Conservation (phyloP, 2,797 vertebrate species). For the Gorsachius magnificus region DNA sequence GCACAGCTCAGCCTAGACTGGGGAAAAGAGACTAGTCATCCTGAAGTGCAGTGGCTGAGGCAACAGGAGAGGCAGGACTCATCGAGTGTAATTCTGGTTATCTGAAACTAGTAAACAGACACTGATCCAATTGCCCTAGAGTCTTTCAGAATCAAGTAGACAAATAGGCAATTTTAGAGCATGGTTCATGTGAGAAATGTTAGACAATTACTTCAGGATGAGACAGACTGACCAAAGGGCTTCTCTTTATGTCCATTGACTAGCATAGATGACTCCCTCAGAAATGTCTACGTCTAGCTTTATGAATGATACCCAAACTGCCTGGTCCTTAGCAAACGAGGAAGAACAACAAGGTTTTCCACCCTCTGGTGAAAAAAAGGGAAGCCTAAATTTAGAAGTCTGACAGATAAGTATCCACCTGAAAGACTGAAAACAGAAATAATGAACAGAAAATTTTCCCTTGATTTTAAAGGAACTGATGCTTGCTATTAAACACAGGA, state of each 20-base stretch:
- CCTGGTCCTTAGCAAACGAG: background rate
- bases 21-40: background rate
- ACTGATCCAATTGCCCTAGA: background rate
- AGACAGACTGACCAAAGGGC: background rate
- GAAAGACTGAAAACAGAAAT: background rate
- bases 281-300: background rate
- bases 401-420: background rate
- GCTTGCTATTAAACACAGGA: background rate
- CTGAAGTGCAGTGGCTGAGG: background rate
- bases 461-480: background rate
- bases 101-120: background rate
- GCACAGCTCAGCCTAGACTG: background rate
- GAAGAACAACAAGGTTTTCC: rapidly evolving
- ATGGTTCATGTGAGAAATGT: background rate
- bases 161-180: background rate
- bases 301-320: background rate
- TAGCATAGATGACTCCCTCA: background rate
- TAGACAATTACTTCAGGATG: background rate
- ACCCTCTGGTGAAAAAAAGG: background rate
- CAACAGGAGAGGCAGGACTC: background rate
- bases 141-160: background rate
- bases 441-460: background rate
- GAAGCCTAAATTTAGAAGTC: background rate
- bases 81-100: background rate
- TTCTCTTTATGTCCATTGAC: background rate